A percentile compares a stretch with the other conserved stretches of the same genome.
phyloP scores from a whole-genome alignment of 2,113 vertebrate species.

The Petroica traversi region DNA sequence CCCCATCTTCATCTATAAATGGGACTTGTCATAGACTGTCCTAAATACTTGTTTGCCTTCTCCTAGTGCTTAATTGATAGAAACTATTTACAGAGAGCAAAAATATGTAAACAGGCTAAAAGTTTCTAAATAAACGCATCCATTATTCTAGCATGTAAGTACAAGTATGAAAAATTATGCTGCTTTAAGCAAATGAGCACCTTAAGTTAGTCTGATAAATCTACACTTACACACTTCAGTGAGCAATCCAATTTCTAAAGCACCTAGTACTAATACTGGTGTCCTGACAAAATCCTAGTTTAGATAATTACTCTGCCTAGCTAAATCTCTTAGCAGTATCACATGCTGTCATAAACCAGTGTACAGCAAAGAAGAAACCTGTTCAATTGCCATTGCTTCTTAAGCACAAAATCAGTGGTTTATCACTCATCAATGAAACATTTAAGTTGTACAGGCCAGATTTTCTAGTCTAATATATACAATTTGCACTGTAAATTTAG shows the following conservation, averaged over 20 bases:
- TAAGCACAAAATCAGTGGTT: not conserved
- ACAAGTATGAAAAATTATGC: conserved; percentile 6
- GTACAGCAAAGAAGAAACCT: not conserved
- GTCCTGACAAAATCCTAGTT: conserved; percentile 21
- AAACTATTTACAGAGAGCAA: not conserved
- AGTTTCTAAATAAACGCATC: not conserved
- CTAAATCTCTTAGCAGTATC: not conserved
- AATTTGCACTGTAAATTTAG: not conserved
- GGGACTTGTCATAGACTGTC: not conserved
- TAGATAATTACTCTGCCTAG: conserved; percentile 26
- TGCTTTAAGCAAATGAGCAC: conserved; percentile 37
- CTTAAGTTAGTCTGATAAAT: conserved; percentile 30
- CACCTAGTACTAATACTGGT: not conserved
- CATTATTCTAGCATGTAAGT: not conserved
- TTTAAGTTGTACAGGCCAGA: not conserved
- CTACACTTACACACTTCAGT: not conserved
- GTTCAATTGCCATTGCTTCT: not conserved
- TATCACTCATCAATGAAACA: not conserved
- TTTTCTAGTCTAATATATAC: not conserved
- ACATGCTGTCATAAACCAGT: not conserved
- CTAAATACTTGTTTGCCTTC: not conserved
- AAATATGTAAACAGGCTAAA: not conserved
- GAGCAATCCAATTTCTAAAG: conserved; percentile 48
- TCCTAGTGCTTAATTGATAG: not conserved
- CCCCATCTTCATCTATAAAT: not conserved